These are phyloP conservation scores for Penaeus indicus DNA, from an alignment of 1,140 invertebrate species.

Conservation along the genomic window DNA sequence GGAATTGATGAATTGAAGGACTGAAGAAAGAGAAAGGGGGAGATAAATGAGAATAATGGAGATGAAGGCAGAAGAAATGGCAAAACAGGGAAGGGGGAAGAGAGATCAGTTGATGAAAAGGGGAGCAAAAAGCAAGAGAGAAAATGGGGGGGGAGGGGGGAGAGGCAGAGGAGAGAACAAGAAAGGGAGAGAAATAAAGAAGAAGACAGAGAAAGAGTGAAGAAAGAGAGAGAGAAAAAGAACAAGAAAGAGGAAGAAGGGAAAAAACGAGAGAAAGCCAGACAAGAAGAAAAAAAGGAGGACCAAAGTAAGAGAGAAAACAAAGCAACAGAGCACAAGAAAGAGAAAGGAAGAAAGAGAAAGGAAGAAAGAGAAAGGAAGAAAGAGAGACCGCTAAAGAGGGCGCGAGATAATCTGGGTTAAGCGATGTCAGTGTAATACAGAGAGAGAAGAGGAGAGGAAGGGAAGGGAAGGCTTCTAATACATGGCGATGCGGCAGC, in stretches of 20 bases:
- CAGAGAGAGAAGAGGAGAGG: neutral
- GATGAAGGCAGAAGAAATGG: neutral
- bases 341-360: slow-evolving; percentile 11
- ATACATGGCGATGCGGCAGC: neutral
- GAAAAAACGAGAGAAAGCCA: no score
- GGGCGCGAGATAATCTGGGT: neutral
- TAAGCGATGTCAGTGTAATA: no score
- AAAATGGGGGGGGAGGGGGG: no score
- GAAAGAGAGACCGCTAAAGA: neutral
- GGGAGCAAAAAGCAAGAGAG: neutral
- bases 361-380: neutral
- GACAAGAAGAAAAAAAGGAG: no score
- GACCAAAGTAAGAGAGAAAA: neutral
- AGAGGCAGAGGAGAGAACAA: neutral
- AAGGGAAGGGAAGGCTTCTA: no score
- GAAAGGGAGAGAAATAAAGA: neutral
- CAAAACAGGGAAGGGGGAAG: neutral
- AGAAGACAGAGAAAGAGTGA: neutral
- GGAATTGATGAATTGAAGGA: no score
- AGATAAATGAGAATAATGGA: neutral
- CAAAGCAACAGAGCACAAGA: neutral
- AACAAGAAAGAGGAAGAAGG: no score
- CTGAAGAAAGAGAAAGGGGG: neutral
- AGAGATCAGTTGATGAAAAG: neutral
- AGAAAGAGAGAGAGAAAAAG: no score